Evolutionary conservation across 2,113 vertebrate genomes (phyloP).

Genomic region (Phrynosoma blainvillii): DNA sequence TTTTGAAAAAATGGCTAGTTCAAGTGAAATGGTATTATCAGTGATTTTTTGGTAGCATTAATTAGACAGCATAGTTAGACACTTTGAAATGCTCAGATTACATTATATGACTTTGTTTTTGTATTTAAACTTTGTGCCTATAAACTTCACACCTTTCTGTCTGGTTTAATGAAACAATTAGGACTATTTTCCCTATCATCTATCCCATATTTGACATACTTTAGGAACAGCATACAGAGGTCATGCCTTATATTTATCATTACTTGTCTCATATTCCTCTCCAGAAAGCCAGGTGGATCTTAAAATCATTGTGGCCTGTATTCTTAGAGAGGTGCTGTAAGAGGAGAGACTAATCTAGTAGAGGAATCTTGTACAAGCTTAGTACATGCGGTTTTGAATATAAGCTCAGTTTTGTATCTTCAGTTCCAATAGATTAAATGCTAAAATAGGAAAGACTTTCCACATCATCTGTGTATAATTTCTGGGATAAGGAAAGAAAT

Average conservation of each 20-base stretch:
- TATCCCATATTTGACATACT: neutral
- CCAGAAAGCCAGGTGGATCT: neutral
- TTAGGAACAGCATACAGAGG: neutral
- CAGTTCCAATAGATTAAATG: neutral
- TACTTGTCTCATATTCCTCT: neutral
- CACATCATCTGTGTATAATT: too few species aligned
- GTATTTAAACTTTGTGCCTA: too few species aligned
- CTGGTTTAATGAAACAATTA: neutral
- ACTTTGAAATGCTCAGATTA: neutral
- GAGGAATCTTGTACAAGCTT: neutral
- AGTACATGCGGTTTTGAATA: neutral
- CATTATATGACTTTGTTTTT: neutral
- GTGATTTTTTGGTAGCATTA: neutral
- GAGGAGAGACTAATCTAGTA: neutral
- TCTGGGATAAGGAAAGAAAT: neutral
- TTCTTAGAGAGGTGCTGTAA: neutral
- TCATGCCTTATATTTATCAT: neutral
- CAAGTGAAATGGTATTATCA: neutral
- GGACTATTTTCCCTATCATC: neutral
- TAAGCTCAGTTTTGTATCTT: neutral
- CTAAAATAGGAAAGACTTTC: neutral
- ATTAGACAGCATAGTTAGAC: too few species aligned
- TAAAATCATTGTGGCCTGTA: neutral
- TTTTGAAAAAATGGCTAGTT: neutral
- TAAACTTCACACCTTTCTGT: neutral